Evolutionary conservation across 2,888 invertebrate genomes (phyloP).

Genomic region (Pseudanteris insignis): DNA sequence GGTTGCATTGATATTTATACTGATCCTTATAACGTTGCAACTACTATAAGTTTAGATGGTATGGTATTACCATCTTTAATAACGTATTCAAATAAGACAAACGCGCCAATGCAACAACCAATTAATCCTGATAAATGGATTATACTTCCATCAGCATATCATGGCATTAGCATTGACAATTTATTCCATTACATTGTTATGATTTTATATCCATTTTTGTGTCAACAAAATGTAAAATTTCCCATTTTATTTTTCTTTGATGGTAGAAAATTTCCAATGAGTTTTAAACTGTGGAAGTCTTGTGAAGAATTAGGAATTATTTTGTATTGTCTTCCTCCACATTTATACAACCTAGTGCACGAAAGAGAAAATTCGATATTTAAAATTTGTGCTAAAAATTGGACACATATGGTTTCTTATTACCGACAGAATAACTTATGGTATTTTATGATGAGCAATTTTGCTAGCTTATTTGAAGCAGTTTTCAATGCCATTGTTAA

Average conservation of each 20-base stretch:
- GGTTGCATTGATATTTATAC: conserved; percentile 6
- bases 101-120: not conserved
- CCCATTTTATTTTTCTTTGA: conserved; percentile 16
- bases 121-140: conserved; percentile 1
- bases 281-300: conserved; percentile 14
- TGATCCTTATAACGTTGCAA: conserved; percentile 6
- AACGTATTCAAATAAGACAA: not conserved
- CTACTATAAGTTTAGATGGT: conserved; percentile 11
- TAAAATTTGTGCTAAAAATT: too few species aligned
- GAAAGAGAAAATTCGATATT: too few species aligned
- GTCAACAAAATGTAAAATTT: not conserved
- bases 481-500: too few species aligned
- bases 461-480: too few species aligned
- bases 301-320: too few species aligned
- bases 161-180: conserved; percentile 11
- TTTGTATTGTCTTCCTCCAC: too few species aligned
- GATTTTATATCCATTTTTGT: conserved; percentile 6
- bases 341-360: too few species aligned
- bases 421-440: too few species aligned
- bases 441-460: too few species aligned
- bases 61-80: conserved; percentile 8
- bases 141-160: conserved; percentile 1
- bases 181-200: conserved; percentile 11
- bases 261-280: conserved; percentile 14
- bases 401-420: too few species aligned